These are phyloP conservation scores for Bothrops jararaca DNA, from an alignment of 2,113 vertebrate species.

Conservation along the genomic window DNA sequence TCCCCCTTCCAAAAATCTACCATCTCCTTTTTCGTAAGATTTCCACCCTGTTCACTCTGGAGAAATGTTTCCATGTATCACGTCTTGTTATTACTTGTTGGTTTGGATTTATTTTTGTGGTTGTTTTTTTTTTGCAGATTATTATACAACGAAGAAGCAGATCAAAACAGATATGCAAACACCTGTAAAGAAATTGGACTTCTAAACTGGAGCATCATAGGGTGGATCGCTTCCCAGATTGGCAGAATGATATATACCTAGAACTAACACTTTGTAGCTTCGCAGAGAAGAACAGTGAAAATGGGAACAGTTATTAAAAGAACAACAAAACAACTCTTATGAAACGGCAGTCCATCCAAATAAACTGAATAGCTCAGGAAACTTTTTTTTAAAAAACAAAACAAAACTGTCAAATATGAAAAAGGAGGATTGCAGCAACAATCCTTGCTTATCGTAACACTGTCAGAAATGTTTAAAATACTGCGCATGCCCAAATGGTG, in stretches of 20 bases:
- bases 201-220: constrained; percentile 8
- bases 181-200: constrained; percentile 23
- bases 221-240: not conserved
- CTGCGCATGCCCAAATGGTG: not conserved
- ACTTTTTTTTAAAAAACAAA: not conserved
- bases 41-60: no score
- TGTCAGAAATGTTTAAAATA: not conserved
- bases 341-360: not conserved
- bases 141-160: constrained; percentile 12
- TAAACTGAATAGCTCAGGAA: not conserved
- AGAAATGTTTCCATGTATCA: not conserved
- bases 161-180: not conserved
- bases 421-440: not conserved
- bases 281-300: not conserved
- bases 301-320: not conserved
- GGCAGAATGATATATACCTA: accelerated
- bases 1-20: not conserved
- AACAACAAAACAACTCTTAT: not conserved
- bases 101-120: not conserved
- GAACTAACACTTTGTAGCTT: not conserved
- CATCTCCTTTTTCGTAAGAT: not conserved
- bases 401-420: not conserved
- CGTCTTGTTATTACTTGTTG: not conserved
- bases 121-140: constrained; percentile 25
- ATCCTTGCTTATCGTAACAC: accelerated